Conservation (phyloP, 2,888 invertebrate species). For the Muschampia plurimacula region DNA sequence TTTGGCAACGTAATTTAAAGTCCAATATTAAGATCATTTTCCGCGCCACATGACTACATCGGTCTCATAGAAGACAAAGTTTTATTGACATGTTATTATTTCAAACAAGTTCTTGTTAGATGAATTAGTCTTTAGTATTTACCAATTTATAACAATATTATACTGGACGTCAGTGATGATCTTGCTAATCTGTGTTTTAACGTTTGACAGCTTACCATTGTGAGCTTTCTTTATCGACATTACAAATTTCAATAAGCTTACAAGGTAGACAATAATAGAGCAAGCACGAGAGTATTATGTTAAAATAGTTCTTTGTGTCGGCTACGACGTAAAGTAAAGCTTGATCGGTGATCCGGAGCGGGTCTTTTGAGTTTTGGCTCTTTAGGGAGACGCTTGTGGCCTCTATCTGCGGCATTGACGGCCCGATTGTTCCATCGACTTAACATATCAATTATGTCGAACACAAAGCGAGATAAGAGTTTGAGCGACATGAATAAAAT, state of each 20-base stretch:
- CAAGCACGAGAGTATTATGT: conserved; percentile 65
- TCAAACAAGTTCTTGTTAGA: not conserved
- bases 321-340: conserved; percentile 59
- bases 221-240: conserved; percentile 51
- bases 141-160: no score
- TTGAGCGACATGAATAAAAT: conserved; percentile 84
- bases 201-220: conserved; percentile 52
- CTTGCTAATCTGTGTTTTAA: conserved; percentile 27
- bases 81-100: not conserved
- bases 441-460: conserved; percentile 85
- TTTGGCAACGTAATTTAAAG: not conserved
- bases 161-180: not conserved
- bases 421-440: conserved; percentile 80
- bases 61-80: not conserved
- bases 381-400: conserved; percentile 40
- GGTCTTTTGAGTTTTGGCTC: conserved; percentile 46
- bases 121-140: no score
- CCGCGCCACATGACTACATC: not conserved
- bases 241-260: conserved; percentile 59
- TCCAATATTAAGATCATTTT: not conserved
- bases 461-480: conserved; percentile 78
- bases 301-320: conserved; percentile 73
- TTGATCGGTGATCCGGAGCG: conserved; percentile 50
- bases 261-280: conserved; percentile 61
- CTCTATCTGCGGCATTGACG: conserved; percentile 67